These are phyloP conservation scores for Sesamia nonagrioides DNA, from an alignment of 1,140 invertebrate genomes.

Conservation along the genomic window DNA sequence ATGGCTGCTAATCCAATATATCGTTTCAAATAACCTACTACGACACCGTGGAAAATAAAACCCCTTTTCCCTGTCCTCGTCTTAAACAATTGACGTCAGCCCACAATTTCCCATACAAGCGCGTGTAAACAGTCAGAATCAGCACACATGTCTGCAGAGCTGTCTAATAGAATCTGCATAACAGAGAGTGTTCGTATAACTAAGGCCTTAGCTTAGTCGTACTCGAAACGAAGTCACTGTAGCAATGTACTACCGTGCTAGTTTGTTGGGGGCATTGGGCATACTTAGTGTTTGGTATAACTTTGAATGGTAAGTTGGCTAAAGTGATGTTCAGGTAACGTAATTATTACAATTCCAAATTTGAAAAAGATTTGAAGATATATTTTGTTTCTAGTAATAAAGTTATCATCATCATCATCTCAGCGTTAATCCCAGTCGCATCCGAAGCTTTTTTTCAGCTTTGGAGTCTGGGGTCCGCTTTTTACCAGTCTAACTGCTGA, in stretches of 20 bases:
- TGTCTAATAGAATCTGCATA: slow-evolving; percentile 50
- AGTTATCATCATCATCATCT: no score
- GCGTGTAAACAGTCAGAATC: slow-evolving; percentile 18
- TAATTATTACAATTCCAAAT: no score
- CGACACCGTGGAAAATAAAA: background rate
- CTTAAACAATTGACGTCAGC: slow-evolving; percentile 26
- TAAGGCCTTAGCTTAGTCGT: background rate
- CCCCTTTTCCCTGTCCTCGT: background rate
- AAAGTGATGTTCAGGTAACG: background rate
- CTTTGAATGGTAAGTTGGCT: background rate
- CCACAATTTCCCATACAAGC: background rate
- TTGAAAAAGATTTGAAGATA: no score
- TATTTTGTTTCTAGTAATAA: no score
- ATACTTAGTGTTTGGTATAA: slow-evolving; percentile 18
- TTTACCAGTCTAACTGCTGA: no score
- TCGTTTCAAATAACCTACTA: no score
- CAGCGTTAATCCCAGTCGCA: no score
- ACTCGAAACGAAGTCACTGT: slow-evolving; percentile 22
- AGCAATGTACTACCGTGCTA: background rate
- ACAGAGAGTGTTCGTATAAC: slow-evolving; percentile 29
- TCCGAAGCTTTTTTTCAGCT: no score
- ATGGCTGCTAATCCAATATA: no score
- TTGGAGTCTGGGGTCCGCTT: no score
- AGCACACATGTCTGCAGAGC: slow-evolving; percentile 29
- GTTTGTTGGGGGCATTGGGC: slow-evolving; percentile 9